Conservation (phyloP, 2,888 invertebrate genomes). For the Carabus problematicus region DNA sequence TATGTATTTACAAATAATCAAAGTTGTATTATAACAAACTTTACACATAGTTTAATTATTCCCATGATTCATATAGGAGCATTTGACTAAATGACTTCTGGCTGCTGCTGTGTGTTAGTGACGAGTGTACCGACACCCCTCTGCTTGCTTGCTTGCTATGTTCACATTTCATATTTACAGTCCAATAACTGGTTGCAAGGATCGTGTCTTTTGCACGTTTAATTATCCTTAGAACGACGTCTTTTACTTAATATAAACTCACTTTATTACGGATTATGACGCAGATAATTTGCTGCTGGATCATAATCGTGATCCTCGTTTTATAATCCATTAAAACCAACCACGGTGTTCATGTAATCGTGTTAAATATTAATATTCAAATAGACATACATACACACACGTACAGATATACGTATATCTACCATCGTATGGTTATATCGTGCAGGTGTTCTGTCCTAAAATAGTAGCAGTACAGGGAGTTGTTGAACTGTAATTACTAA, state of each 20-base stretch:
- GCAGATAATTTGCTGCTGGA: slow-evolving; percentile 41
- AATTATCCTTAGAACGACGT: slow-evolving; percentile 41
- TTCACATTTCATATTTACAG: slow-evolving; percentile 35
- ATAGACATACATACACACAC: slow-evolving; percentile 8
- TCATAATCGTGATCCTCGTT: slow-evolving; percentile 37
- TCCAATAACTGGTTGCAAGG: slow-evolving; percentile 22
- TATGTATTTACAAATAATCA: too few species aligned
- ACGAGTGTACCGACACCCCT: not conserved
- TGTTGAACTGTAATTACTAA: too few species aligned
- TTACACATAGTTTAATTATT: too few species aligned
- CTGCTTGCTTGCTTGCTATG: not conserved
- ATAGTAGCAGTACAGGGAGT: too few species aligned
- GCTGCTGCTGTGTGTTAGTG: too few species aligned
- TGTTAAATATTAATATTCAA: slow-evolving; percentile 38
- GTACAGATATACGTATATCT: not conserved
- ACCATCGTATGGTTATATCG: too few species aligned
- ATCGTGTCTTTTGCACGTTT: slow-evolving; percentile 39
- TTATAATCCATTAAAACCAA: slow-evolving; percentile 40
- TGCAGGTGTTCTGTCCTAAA: too few species aligned
- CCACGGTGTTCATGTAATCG: slow-evolving; percentile 34
- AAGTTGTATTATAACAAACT: too few species aligned
- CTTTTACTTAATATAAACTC: slow-evolving; percentile 41
- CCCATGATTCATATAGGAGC: too few species aligned
- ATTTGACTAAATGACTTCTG: too few species aligned
- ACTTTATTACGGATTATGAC: slow-evolving; percentile 41